Evolutionary conservation across 2,888 invertebrate genomes (phyloP), one percentile per base, ranked within the genome.

Genomic region (Encarsia formosa): DNA sequence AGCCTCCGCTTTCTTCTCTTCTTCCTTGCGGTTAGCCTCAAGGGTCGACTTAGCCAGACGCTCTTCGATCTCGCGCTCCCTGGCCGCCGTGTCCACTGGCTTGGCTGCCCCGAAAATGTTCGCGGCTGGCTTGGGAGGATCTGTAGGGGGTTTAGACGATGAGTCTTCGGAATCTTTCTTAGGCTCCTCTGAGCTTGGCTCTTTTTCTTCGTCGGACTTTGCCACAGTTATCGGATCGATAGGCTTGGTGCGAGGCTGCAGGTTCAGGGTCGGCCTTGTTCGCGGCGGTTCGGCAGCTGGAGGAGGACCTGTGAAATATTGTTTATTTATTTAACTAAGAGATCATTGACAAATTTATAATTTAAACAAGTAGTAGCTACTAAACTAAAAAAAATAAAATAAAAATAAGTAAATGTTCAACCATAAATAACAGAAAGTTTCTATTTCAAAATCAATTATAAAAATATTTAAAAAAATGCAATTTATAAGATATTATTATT

Each of bases 101-200:
- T 89, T 92, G 16, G 96, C 96, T 24, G 84, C 87, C n/a, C 96
- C 96, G 71, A 96, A 96, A 61, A 96, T 93, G 51, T 86, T 88
- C 40, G 85, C 82, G 1, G 85, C 79, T 2, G 84, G 76, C 44
- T 78, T 79, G 9, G 81, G 78, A 47, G n/a, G n/a, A n/a, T n/a
- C n/a, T n/a, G n/a, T n/a, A n/a, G n/a, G n/a, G n/a, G n/a, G n/a
- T n/a, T 78, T 73, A n/a, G 79, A 71, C 31, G 75, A 69, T 9
- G 69, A 61, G 20, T 59, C 53, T 59, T 3, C 59, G 61, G 15
- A 52, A n/a, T 9, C n/a, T 34, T 34, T 15, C 13, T 15, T 34
- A n/a, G 34, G n/a, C 16, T 34, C 34, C 5, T n/a, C 34, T 9
- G n/a, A n/a, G n/a, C n/a, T n/a, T n/a, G 34, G 34, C 11, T 11